Percentiles rank a stretch among this genome's conserved stretches.
phyloP scores from a whole-genome alignment of 1,140 invertebrate species.

The Megalonaias nervosa region DNA sequence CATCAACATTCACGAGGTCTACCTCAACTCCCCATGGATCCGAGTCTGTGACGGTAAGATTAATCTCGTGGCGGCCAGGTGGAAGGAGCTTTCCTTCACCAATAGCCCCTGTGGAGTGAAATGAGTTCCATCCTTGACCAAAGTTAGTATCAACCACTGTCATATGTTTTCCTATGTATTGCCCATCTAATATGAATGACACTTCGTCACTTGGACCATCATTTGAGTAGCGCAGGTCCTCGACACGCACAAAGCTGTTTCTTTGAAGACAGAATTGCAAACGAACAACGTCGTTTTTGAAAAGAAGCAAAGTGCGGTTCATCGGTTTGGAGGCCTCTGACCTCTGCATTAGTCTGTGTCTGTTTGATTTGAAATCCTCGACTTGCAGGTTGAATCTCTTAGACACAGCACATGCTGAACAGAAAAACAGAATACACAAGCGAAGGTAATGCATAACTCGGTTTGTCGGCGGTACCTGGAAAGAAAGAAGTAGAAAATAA shows the following conservation, averaged over 20 bases:
- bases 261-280: conserved; percentile 19
- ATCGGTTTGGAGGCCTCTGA: conserved; percentile 10
- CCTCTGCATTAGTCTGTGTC: conserved; percentile 16
- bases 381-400: too few species aligned
- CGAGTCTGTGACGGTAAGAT: conserved; percentile 4
- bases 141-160: neutral
- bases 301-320: conserved; percentile 18
- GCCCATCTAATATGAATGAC: neutral
- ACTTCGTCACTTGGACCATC: conserved; percentile 16
- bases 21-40: conserved; percentile 30
- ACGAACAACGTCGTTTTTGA: conserved; percentile 4
- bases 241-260: neutral
- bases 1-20: conserved; percentile 9
- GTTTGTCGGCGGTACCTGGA: too few species aligned
- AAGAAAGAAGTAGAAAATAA: too few species aligned
- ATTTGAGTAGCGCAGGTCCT: conserved; percentile 21
- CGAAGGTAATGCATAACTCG: too few species aligned
- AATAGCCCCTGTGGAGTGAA: conserved; percentile 7
- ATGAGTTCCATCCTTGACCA: conserved; percentile 29
- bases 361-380: too few species aligned
- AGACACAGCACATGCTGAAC: too few species aligned
- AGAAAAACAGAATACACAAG: too few species aligned
- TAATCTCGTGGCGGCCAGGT: conserved; percentile 10
- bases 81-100: neutral
- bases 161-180: conserved; percentile 15